Percentiles rank a stretch among this genome's conserved stretches.
phyloP scores from a whole-genome alignment of 2,888 invertebrate genomes.

The Orgyia antiqua region DNA sequence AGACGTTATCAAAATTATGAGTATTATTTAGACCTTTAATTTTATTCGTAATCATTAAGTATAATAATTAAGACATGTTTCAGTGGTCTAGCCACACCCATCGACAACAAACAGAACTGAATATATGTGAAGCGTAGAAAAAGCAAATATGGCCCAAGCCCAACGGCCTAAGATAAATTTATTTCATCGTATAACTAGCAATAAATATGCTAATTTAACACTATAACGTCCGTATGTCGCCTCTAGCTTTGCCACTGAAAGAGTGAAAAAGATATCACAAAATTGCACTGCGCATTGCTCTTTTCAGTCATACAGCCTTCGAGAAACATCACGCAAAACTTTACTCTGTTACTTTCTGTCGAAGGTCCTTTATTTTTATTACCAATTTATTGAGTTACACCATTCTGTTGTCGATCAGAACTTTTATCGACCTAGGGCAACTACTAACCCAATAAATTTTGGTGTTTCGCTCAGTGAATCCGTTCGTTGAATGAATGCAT shows the following conservation, averaged over 20 bases:
- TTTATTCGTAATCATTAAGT: too few species aligned
- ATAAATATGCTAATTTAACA: slow-evolving; percentile 76
- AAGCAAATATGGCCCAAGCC: slow-evolving; percentile 49
- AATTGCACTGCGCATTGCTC: slow-evolving; percentile 76
- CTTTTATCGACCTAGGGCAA: slow-evolving; percentile 77
- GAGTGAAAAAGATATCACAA: slow-evolving; percentile 76
- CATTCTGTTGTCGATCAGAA: slow-evolving; percentile 51
- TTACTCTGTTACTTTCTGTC: slow-evolving; percentile 56
- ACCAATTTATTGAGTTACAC: slow-evolving; percentile 56
- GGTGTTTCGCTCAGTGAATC: slow-evolving; percentile 77
- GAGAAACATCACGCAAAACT: slow-evolving; percentile 47
- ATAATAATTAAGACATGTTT: too few species aligned
- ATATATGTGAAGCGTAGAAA: slow-evolving; percentile 42
- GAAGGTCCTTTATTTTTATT: slow-evolving; percentile 62
- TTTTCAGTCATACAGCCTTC: slow-evolving; percentile 70
- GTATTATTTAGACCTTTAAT: too few species aligned
- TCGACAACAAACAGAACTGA: slow-evolving; percentile 43
- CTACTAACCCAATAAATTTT: slow-evolving; percentile 78
- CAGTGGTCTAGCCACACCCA: too few species aligned
- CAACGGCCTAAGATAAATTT: slow-evolving; percentile 70
- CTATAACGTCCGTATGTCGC: slow-evolving; percentile 77
- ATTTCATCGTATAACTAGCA: slow-evolving; percentile 70
- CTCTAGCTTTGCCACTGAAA: slow-evolving; percentile 62
- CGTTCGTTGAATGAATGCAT: slow-evolving; percentile 73
- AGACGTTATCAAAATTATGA: too few species aligned